Evolutionary conservation across 2,888 invertebrate genomes (phyloP).

Genomic region (Disparrhopalites patrizii): DNA sequence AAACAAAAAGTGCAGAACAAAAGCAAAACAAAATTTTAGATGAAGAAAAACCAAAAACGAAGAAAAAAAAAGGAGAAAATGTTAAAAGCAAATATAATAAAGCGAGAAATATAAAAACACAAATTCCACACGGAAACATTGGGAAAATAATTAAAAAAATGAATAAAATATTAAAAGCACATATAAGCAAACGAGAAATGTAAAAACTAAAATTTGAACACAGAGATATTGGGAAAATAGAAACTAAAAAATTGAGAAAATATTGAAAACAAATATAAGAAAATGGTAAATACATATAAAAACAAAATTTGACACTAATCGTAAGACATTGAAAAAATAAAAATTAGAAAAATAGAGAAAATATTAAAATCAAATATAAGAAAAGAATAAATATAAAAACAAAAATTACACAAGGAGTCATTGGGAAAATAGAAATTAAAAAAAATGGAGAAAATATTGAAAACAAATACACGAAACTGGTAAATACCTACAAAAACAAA

Average conservation of each 20-base stretch:
- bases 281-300: background rate
- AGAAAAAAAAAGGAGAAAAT: background rate
- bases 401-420: no score
- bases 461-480: no score
- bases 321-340: no score
- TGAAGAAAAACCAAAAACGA: background rate
- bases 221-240: no score
- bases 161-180: background rate
- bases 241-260: background rate
- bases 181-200: background rate
- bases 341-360: no score
- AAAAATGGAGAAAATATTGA: no score
- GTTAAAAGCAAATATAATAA: background rate
- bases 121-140: background rate
- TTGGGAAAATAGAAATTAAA: no score
- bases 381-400: no score
- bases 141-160: background rate
- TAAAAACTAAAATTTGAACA: background rate
- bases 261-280: background rate
- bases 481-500: no score
- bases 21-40: background rate
- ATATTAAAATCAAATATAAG: no score
- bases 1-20: background rate
- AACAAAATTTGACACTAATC: no score
- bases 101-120: background rate